A percentile compares a stretch with the other conserved stretches of the same genome.
Conservation (phyloP, 2,888 invertebrate species). For the Magallana nippona region DNA sequence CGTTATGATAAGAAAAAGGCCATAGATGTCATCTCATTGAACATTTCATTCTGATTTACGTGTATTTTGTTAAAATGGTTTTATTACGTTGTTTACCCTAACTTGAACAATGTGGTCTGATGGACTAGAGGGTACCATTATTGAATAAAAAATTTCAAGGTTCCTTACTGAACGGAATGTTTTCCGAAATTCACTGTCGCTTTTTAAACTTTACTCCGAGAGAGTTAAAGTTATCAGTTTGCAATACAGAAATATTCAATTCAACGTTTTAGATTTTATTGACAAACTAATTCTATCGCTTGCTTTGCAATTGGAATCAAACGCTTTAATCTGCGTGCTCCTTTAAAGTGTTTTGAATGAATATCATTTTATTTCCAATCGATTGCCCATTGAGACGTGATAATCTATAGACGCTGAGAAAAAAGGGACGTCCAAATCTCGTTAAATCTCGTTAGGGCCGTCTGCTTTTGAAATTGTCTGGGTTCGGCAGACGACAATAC, state of each 20-base stretch:
- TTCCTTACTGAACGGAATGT: too few species aligned
- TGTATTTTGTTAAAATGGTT: too few species aligned
- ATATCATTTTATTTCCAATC: constrained; percentile 27
- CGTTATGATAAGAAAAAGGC: too few species aligned
- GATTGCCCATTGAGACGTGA: constrained; percentile 19
- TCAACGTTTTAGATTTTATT: neutral
- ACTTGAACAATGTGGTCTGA: too few species aligned
- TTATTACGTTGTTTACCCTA: too few species aligned
- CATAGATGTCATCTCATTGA: too few species aligned
- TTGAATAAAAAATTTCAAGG: too few species aligned
- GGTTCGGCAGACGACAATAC: constrained; percentile 14
- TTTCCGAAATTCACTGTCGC: too few species aligned
- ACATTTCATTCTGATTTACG: too few species aligned
- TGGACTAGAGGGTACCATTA: too few species aligned
- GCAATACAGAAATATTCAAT: neutral
- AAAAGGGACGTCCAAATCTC: constrained; percentile 24
- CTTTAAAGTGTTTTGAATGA: neutral
- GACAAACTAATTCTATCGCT: neutral
- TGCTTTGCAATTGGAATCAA: neutral
- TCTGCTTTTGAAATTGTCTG: constrained; percentile 4
- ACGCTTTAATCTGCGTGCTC: neutral
- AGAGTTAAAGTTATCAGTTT: too few species aligned
- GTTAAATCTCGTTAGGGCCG: constrained; percentile 28
- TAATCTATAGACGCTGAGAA: neutral
- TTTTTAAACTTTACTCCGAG: too few species aligned